Evolutionary conservation across 2,113 vertebrate species (phyloP).

Genomic region (Myanophis thanlyinensis): DNA sequence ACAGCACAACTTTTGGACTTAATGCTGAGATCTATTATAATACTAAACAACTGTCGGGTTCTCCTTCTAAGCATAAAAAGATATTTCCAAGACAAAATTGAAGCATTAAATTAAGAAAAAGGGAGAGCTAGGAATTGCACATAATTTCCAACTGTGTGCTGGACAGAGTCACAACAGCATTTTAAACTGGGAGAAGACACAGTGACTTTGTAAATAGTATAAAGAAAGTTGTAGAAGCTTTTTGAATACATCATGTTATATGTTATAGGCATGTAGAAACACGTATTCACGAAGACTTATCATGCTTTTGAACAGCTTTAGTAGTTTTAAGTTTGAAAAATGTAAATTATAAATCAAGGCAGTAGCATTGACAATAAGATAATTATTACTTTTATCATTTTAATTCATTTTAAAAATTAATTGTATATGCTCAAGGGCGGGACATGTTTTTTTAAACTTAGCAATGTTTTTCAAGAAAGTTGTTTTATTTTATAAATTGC

Average conservation of each 20-base stretch:
- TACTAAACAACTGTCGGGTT: not conserved
- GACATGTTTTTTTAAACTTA: not conserved
- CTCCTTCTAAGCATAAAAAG: slow-evolving; percentile 1
- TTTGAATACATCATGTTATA: slow-evolving; percentile 19
- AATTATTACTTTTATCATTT: slow-evolving; percentile 35
- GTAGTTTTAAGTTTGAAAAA: not conserved
- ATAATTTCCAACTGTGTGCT: slow-evolving; percentile 49
- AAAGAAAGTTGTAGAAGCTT: slow-evolving; percentile 45
- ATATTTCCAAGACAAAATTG: slow-evolving; percentile 29
- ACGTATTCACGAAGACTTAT: slow-evolving; percentile 12
- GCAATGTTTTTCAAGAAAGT: slow-evolving; percentile 22
- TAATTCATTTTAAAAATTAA: slow-evolving; percentile 53
- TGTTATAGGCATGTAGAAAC: slow-evolving; percentile 29
- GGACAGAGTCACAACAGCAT: slow-evolving; percentile 45
- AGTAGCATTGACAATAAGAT: slow-evolving; percentile 29
- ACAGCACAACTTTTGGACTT: slow-evolving; percentile 2
- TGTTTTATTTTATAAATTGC: slow-evolving; percentile 32
- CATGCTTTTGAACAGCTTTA: slow-evolving; percentile 28
- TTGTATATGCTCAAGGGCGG: slow-evolving; percentile 40
- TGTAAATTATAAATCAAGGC: slow-evolving; percentile 1
- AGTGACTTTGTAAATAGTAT: slow-evolving; percentile 34
- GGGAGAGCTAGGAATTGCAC: slow-evolving; percentile 42
- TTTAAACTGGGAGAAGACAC: slow-evolving; percentile 51
- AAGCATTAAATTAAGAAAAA: slow-evolving; percentile 35
- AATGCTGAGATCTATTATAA: not conserved